These are phyloP conservation scores for Caenorhabditis wallacei DNA, from an alignment of 2,888 invertebrate species.

Conservation along the genomic window DNA sequence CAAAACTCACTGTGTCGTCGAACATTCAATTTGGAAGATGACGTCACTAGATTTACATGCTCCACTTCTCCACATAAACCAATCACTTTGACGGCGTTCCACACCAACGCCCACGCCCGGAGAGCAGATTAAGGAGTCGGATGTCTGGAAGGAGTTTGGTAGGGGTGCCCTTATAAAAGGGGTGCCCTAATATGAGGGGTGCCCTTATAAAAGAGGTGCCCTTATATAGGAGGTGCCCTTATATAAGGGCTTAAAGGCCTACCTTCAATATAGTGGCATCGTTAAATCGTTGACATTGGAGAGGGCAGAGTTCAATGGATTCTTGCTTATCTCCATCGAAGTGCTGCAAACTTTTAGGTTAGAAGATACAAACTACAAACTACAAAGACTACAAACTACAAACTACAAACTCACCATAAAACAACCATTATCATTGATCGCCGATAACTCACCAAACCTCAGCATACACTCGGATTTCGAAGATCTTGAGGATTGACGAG, in stretches of 20 bases:
- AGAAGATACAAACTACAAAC: no score
- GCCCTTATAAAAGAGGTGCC: neutral
- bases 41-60: slow-evolving; percentile 48
- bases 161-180: neutral
- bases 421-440: slow-evolving; percentile 63
- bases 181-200: no score
- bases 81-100: slow-evolving; percentile 61
- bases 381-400: no score
- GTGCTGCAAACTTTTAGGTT: slow-evolving; percentile 36
- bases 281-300: slow-evolving; percentile 56
- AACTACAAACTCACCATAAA: slow-evolving; percentile 44
- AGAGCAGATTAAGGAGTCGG: slow-evolving; percentile 51
- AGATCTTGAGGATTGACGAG: slow-evolving; percentile 21
- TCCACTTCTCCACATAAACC: slow-evolving; percentile 63
- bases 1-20: slow-evolving; percentile 29
- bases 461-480: slow-evolving; percentile 53
- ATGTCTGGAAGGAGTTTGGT: slow-evolving; percentile 18
- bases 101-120: slow-evolving; percentile 58
- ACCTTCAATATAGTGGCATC: slow-evolving; percentile 47
- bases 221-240: neutral
- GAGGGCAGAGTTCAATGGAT: slow-evolving; percentile 54
- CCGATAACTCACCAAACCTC: slow-evolving; percentile 58
- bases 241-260: neutral
- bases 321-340: slow-evolving; percentile 43
- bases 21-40: slow-evolving; percentile 57